Evolutionary conservation across 1,140 invertebrate genomes (phyloP).

Genomic region (Lasioglossum albipes): DNA sequence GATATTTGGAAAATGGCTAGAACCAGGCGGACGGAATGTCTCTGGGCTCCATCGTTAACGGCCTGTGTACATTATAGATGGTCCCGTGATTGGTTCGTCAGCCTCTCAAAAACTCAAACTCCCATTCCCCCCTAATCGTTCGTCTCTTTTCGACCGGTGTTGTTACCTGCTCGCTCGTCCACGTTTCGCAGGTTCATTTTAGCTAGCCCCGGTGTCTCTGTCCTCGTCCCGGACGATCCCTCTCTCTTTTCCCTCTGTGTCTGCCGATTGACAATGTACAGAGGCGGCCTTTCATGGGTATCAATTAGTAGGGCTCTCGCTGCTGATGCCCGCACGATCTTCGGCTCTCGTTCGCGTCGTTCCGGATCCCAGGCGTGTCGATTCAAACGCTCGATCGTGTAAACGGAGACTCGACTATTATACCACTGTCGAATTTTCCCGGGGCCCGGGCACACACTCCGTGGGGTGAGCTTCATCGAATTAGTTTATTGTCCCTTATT

Average conservation of each 20-base stretch:
- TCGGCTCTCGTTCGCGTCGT: constrained; percentile 13
- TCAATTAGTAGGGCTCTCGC: constrained; percentile 59
- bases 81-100: constrained; percentile 75
- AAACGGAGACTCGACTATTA: background rate
- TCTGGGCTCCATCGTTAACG: constrained; percentile 70
- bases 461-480: too few species aligned
- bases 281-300: constrained; percentile 61
- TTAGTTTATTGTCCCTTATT: too few species aligned
- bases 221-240: constrained; percentile 15
- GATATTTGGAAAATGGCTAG: constrained; percentile 67
- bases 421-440: background rate
- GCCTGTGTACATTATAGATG: constrained; percentile 78
- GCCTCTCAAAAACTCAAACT: constrained; percentile 72
- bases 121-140: background rate
- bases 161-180: constrained; percentile 31
- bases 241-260: constrained; percentile 10
- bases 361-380: constrained; percentile 1
- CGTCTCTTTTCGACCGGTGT: constrained; percentile 42
- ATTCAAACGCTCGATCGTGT: constrained; percentile 5
- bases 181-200: constrained; percentile 61
- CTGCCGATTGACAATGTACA: constrained; percentile 61
- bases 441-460: too few species aligned
- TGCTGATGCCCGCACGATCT: constrained; percentile 36
- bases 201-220: constrained; percentile 18
- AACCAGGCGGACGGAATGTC: constrained; percentile 61